Evolutionary conservation across 2,113 vertebrate genomes (phyloP), one percentile per base, ranked within the genome.

Genomic region (Gallinago jamesoni): DNA sequence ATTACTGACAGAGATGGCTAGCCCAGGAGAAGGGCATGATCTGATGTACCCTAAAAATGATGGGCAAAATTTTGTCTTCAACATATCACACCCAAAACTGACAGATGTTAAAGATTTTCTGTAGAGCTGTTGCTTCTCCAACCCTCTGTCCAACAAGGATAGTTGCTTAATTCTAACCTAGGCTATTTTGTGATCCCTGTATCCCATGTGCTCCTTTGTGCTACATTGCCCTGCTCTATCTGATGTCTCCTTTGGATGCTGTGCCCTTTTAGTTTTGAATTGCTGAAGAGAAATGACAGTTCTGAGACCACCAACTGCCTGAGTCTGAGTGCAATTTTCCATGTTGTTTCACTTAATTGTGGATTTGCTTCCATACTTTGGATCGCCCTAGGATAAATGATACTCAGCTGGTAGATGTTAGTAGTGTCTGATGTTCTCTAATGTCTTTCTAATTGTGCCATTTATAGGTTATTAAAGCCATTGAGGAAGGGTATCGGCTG

Each of bases 401-500:
- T n/a, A 4, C 50, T 86, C 64, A 56, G 81, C 79, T 84, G 82
- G 68, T 50, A 23, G 87, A 12, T 74, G 72, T 67, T 64, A 91
- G 80, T n/a, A 30, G 23, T 9, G 17, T 73, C 48, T 64, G 87
- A 55, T 22, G 67, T n/a, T 91, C 89, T 88, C 77, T 83, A 56
- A 47, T 37, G 14, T 21, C 27, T 27, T 39, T 43, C 87, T 91
- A 73, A 81, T 25, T 50, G 92, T 95, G 85, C 93, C 84, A 47
- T 85, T 79, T 41, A 10, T 52, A 99, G 99, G 99, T 99, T 93
- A 99, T 99, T 96, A 99, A 99, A 98, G 99, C 99, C 52, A 99
- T 99, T 19, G 99, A 99, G 85, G 99, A 99, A 97, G 99, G 99
- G 73, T 99, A 99, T 77, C 98, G 99, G 93, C 98, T 99, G 89